Conservation (phyloP, 2,888 invertebrate species). For the Epirrhoe tristata region DNA sequence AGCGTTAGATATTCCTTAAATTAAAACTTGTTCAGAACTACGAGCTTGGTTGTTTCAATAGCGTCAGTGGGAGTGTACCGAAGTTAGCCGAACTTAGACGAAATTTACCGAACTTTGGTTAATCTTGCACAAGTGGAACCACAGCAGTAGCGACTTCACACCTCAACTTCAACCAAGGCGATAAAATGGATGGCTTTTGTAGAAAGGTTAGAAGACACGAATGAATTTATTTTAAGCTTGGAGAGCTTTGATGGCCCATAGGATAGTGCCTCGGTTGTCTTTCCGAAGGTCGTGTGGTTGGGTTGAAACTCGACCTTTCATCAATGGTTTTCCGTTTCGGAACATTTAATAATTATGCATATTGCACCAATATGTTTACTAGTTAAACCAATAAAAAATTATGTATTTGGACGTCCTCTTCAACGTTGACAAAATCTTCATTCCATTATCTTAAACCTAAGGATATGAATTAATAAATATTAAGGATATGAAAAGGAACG, state of each 20-base stretch:
- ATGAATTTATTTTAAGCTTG: neutral
- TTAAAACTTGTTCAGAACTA: neutral
- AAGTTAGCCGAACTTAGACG: slow-evolving; percentile 54
- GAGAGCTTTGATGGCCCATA: neutral
- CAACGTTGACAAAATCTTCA: too few relatives aligned
- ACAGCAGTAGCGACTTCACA: slow-evolving; percentile 52
- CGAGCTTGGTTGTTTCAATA: slow-evolving; percentile 29
- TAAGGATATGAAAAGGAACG: too few relatives aligned
- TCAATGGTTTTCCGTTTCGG: too few relatives aligned
- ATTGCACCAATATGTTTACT: too few relatives aligned
- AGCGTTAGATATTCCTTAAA: neutral
- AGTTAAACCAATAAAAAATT: too few relatives aligned
- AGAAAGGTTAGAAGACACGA: slow-evolving; percentile 32
- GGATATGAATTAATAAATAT: too few relatives aligned
- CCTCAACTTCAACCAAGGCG: slow-evolving; percentile 40
- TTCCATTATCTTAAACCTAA: too few relatives aligned
- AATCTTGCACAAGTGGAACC: slow-evolving; percentile 56
- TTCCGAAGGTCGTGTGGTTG: too few relatives aligned
- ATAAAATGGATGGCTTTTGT: slow-evolving; percentile 46
- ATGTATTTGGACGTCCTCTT: too few relatives aligned
- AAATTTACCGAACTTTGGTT: slow-evolving; percentile 45
- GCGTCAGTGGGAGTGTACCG: slow-evolving; percentile 43
- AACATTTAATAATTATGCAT: too few relatives aligned
- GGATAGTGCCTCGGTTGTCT: neutral
- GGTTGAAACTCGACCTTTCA: too few relatives aligned